Evolutionary conservation across 2,888 invertebrate genomes (phyloP), one percentile per base, ranked within the genome.

Genomic region (Hoplodrina ambigua): DNA sequence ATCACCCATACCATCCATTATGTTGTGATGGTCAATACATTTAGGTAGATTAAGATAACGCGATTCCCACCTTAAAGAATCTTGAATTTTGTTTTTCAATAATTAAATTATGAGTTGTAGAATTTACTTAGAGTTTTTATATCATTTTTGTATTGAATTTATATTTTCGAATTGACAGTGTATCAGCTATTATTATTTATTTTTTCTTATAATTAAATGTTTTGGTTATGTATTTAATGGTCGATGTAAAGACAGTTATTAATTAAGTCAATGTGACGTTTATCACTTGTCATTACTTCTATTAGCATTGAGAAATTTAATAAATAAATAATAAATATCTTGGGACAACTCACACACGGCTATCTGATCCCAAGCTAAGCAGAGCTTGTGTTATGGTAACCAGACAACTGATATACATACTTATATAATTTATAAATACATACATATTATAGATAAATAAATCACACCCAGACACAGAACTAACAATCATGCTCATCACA

Each of bases 21-120:
- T 41, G 67, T 69, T 75, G 59, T 66, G 56, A 80, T 54, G 53
- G 41, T 66, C 57, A 67, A 56, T 58, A 69, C 62, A 58, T 66
- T 76, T 76, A 80, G 77, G n/a, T n/a, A n/a, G n/a, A 60, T 52
- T 81, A 81, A 76, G 70, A 60, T 83, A 68, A 84, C 80, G 84
- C 83, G 83, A 84, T 76, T 78, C 84, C 84, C 84, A 84, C 84
- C 84, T 83, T 81, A 55, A 67, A 78, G 17, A 61, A 76, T 59
- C 60, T 52, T 72, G 49, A 73, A 62, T 77, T 65, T 66, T 72
- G 67, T 75, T 71, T 76, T 62, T 56, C 61, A 59, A 53, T 61
- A 15, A 78, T 57, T 63, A 61, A 69, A 70, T 66, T 63, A 79
- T 62, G 62, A 74, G 46, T 65, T 61, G 11, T 78, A 78, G 41